Evolutionary conservation across 2,113 vertebrate species (phyloP), one percentile per base, ranked within the genome.

Genomic region (Turdus rufiventris): DNA sequence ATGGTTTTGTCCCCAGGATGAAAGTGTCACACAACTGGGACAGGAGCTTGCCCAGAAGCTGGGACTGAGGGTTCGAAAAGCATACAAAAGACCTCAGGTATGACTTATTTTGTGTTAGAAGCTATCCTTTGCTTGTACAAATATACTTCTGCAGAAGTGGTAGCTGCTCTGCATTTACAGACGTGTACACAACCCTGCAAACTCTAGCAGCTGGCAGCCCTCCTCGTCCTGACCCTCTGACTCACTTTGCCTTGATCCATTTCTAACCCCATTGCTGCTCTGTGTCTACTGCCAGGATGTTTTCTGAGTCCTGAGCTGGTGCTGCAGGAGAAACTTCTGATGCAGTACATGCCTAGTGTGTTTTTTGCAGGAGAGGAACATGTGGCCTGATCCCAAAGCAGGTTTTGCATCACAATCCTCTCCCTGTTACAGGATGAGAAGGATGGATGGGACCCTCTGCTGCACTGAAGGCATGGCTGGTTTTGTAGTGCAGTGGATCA

Each of bases 31-130:
- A 1, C 98, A 99, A 2, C 98, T 99, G 18, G 98, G 99, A 18
- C 98, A 99, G 97, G 98, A 99, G 77, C 98, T 99, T 89, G 98
- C 99, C 14, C 87, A 98, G 94, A 98, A 98, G 83, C 95, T 99
- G 58, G 98, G 98, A 63, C 96, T 99, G 62, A 98, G 98, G 43
- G 97, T 98, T 68, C 97, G 98, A 62, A 99, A 99, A 95, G 98
- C 99, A 2, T 99, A 99, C 57, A 97, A 98, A 88, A 98, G 98
- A 92, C 84, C 98, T 75, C 98, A 98, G 98, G 99, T 99, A 94
- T 92, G 97, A 60, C 33, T 94, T 83, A 26, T 47, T 93, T 87
- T 76, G 58, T 78, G 51, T 40, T 81, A 57, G 23, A 42, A 19
- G 13, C 51, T 70, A 0, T 74, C 6, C n/a, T 79, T 90, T 50